These are phyloP conservation scores for Hoplostethus mediterraneus DNA, from an alignment of 2,797 vertebrate genomes.

Conservation along the genomic window DNA sequence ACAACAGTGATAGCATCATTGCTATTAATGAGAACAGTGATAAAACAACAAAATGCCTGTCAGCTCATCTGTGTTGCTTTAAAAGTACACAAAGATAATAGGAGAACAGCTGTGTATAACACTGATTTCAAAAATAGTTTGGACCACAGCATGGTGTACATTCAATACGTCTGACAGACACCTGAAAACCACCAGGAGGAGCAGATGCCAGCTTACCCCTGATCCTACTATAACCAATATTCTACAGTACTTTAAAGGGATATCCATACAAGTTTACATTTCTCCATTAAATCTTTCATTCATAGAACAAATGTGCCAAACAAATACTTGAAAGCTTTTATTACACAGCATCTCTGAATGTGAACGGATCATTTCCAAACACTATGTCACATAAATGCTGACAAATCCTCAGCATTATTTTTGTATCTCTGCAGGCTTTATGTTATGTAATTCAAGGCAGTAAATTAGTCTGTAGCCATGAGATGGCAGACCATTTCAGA, in stretches of 20 bases:
- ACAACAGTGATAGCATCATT: background rate
- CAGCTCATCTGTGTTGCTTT: background rate
- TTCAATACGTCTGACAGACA: too few relatives aligned
- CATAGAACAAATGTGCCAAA: slow-evolving; percentile 32
- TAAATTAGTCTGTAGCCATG: slow-evolving; percentile 15
- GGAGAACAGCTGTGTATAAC: background rate
- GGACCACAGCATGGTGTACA: background rate
- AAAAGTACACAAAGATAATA: background rate
- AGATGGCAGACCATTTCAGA: slow-evolving; percentile 38
- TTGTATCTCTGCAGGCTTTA: slow-evolving; percentile 17
- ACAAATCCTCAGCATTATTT: slow-evolving; percentile 29
- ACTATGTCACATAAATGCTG: slow-evolving; percentile 40
- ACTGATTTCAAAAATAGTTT: background rate
- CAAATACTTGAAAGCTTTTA: slow-evolving; percentile 67
- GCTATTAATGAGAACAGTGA: background rate
- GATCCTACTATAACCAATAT: background rate
- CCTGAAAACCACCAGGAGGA: background rate
- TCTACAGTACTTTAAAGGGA: too few relatives aligned
- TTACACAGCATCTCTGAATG: slow-evolving; percentile 70
- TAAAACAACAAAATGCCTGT: background rate
- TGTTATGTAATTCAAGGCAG: slow-evolving; percentile 6
- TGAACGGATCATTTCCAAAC: slow-evolving; percentile 35
- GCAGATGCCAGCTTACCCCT: background rate
- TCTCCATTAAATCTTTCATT: slow-evolving; percentile 18
- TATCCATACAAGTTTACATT: too few relatives aligned